Evolutionary conservation across 92 coral and sea anemone genomes (phyloP), one percentile per base, ranked within the genome.

Genomic region (Palythoa grandiflora): DNA sequence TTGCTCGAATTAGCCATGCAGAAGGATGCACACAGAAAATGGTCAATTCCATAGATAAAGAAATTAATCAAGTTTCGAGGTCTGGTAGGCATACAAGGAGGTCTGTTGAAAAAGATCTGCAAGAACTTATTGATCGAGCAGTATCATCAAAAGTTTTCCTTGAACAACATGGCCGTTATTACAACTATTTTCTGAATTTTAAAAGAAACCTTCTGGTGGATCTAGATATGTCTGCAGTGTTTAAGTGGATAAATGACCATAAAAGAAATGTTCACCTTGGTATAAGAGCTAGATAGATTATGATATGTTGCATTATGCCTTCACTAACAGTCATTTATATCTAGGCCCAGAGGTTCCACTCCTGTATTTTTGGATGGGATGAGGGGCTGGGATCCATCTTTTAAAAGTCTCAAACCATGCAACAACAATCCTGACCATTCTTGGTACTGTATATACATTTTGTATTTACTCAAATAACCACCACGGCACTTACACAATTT

Each of bases 1-100:
- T 89, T 47, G 87, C 92, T 75, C 77, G 86, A 65, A 47, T 89
- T 66, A 87, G 92, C 74, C 87, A 89, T 70, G 92, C 90, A 51
- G 92, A 85, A 51, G 79, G 78, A 59, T 78, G 85, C 38, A 89
- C 92, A 20, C 85, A 77, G 28, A 68, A 20, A 12, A 48, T 84
- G 74, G 28, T 85, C 47, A 78, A 84, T 75, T 59, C 57, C 78
- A 37, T 57, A 61, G 65, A 80, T 8, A 78, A 36, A 78, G 83
- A 57, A 78, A 20, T 52, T 50, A 17, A 83, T 68, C 36, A 53
- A 59, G 73, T 16, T 35, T 14, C 87, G 68, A 83, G 61, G 87
- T 83, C 87, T 83, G 87, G 87, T 38, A 68, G 17, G 75, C 87
- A 68, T 36, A 65, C 76, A 35, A 83, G 54, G 38, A 65, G 54